These are phyloP conservation scores for Karalla daura DNA, from an alignment of 2,797 vertebrate genomes.

Conservation along the genomic window DNA sequence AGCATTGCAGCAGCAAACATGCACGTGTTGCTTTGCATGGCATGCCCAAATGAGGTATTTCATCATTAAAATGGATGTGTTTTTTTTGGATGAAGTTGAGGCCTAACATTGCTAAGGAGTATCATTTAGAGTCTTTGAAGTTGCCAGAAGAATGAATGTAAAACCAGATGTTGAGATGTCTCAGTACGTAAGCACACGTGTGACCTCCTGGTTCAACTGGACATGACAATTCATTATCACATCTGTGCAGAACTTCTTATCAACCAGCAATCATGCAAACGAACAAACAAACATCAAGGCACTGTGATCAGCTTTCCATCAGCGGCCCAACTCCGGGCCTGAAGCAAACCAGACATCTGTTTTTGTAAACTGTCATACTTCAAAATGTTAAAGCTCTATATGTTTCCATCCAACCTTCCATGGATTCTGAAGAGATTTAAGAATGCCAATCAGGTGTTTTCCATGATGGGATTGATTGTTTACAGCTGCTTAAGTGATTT, in stretches of 20 bases:
- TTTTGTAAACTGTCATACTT: background rate
- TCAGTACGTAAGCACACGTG: background rate
- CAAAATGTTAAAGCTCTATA: background rate
- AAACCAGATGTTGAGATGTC: background rate
- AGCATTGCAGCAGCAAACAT: background rate
- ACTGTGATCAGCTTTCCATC: background rate
- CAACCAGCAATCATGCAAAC: background rate
- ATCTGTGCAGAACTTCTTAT: background rate
- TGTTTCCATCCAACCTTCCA: slow-evolving; percentile 28
- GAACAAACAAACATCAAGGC: background rate
- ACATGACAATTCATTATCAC: background rate
- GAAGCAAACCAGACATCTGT: slow-evolving; percentile 5
- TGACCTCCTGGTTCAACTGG: background rate
- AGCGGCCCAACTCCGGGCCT: background rate
- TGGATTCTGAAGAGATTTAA: background rate
- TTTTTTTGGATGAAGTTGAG: no score
- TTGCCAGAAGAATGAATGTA: background rate
- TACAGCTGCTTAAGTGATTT: background rate
- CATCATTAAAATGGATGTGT: no score
- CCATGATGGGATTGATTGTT: background rate
- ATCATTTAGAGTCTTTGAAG: no score
- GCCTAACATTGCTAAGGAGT: no score
- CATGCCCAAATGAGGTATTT: background rate
- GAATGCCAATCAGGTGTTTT: slow-evolving; percentile 23
- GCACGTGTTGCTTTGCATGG: background rate